Base-by-base conservation (phyloP, 1,140 invertebrate species). In the Vanessa tameamea region DNA sequence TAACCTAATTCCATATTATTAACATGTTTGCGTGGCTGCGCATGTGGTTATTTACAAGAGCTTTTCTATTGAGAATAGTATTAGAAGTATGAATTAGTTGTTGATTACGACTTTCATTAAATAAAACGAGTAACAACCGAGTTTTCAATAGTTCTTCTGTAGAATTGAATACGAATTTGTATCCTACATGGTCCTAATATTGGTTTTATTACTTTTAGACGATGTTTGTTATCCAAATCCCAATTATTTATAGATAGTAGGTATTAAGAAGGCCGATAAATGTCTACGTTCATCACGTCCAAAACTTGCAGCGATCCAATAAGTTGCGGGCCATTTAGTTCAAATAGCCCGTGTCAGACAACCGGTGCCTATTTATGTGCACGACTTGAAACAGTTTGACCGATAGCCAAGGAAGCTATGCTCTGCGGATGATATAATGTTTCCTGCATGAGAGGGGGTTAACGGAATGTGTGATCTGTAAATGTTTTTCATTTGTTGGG, bases 251-350 rank as follows among this genome's bases (percentile, higher is more conserved):
- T 8, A 23, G 16, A 57, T 4, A 11, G 51, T 16, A 16, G 51
- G 16, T n/a, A 23, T 13, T 11, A 23, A 57, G 53, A 4, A 61
- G 31, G 15, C 13, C 12, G 16, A 57, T 57, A 31, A 37, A 61
- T 61, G 26, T 61, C 57, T 61, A 15, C 57, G 20, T 57, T 57
- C 23, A 23, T 57, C 23, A 57, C 55, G 55, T 61, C 57, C 57
- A 15, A 59, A 59, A 61, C 57, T 61, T 31, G 23, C 31, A 68
- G 51, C 51, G 73, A 76, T 75, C 59, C 73, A 82, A 82, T 78
- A 77, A 84, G 78, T 69, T 76, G 77, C 78, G 80, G 73, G 64
- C 78, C 83, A 82, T 85, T 85, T 79, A 72, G 70, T 75, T 78
- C 79, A 85, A 85, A 85, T 83, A 82, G 82, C 47, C 74, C 82